phyloP scores from a whole-genome alignment of 2,888 invertebrate genomes.

The Zygothrica quintamaculata region DNA sequence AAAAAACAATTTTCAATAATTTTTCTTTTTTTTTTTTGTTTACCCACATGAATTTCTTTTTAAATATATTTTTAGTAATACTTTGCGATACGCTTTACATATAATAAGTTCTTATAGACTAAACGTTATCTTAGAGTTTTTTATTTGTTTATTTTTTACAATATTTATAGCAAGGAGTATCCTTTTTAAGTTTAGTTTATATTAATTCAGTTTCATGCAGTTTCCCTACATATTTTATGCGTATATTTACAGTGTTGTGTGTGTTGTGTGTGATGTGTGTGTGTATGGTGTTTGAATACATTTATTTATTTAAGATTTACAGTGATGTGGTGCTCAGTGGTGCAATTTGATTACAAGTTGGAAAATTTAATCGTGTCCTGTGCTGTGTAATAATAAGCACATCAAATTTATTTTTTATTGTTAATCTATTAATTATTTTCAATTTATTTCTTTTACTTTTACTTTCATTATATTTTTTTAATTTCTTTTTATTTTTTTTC shows the following conservation, averaged over 20 bases:
- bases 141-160: slow-evolving; percentile 37
- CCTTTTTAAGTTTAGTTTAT: slow-evolving; percentile 28
- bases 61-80: slow-evolving; percentile 75
- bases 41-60: slow-evolving; percentile 49
- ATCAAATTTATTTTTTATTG: neutral
- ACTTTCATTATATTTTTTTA: neutral
- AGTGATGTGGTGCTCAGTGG: slow-evolving; percentile 56
- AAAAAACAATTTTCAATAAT: slow-evolving; percentile 37
- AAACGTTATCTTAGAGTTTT: slow-evolving; percentile 36
- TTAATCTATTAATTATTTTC: slow-evolving; percentile 3
- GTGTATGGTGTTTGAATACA: slow-evolving; percentile 11
- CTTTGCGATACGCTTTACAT: slow-evolving; percentile 67
- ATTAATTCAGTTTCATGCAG: slow-evolving; percentile 28
- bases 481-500: slow-evolving; percentile 7
- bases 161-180: slow-evolving; percentile 46
- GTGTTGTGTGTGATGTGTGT: slow-evolving; percentile 53
- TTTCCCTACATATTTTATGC: slow-evolving; percentile 25
- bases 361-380: slow-evolving; percentile 44
- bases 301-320: slow-evolving; percentile 48
- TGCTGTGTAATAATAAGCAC: slow-evolving; percentile 38
- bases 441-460: neutral
- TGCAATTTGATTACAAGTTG: slow-evolving; percentile 46
- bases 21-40: slow-evolving; percentile 22
- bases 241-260: slow-evolving; percentile 61
- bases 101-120: slow-evolving; percentile 48